phyloP scores from a whole-genome alignment of 1,140 invertebrate genomes.

The Gryon sp. region DNA sequence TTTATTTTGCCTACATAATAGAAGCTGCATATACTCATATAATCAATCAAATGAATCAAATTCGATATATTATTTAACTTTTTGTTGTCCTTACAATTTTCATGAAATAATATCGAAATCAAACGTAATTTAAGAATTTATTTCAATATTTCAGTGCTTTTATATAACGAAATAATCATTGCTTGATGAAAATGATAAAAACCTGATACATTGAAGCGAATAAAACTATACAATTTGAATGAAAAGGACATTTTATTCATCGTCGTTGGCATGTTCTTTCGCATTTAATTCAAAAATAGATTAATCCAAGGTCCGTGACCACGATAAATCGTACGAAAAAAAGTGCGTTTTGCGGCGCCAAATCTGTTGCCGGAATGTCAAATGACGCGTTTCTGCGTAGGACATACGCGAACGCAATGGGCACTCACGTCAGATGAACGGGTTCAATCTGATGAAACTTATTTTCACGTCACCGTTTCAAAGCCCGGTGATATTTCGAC shows the following conservation, averaged over 20 bases:
- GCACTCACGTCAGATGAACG: constrained; percentile 57
- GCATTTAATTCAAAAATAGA: constrained; percentile 34
- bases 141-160: too few species aligned
- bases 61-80: too few species aligned
- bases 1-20: too few species aligned
- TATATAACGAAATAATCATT: too few species aligned
- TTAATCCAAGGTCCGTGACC: constrained; percentile 24
- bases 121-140: too few species aligned
- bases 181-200: too few species aligned
- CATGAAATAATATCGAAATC: too few species aligned
- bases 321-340: constrained; percentile 44
- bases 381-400: constrained; percentile 48
- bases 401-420: constrained; percentile 38
- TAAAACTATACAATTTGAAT: not conserved
- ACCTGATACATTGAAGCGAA: too few species aligned
- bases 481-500: constrained; percentile 69
- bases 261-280: not conserved
- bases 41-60: too few species aligned
- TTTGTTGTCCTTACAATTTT: too few species aligned
- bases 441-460: constrained; percentile 69
- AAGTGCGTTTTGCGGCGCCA: constrained; percentile 36
- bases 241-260: not conserved
- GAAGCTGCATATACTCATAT: too few species aligned
- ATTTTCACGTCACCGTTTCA: constrained; percentile 66
- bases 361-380: constrained; percentile 34